Evolutionary conservation across 2,113 vertebrate species (phyloP).

Genomic region (Catharus fuscescens): DNA sequence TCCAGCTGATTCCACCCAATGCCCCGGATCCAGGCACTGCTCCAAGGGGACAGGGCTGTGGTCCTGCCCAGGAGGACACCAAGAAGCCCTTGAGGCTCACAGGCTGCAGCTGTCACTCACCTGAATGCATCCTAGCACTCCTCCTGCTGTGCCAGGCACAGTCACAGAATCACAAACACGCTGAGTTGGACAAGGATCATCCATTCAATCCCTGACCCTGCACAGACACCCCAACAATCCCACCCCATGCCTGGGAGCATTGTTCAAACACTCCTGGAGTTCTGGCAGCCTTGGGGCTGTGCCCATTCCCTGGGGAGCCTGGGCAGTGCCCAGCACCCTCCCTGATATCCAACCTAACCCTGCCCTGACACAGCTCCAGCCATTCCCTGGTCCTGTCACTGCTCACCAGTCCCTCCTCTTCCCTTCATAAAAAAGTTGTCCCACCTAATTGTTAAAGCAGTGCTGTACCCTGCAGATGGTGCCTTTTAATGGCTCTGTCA

Average conservation of each 20-base stretch:
- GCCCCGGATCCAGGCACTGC: not conserved
- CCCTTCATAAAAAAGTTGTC: not conserved
- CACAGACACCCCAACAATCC: not conserved
- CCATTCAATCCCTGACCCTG: not conserved
- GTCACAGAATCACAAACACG: not conserved
- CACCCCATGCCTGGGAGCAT: rapidly evolving
- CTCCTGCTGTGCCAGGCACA: not conserved
- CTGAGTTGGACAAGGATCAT: not conserved
- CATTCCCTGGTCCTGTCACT: not conserved
- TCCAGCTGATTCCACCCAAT: rapidly evolving
- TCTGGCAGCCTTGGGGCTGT: not conserved
- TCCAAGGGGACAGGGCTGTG: not conserved
- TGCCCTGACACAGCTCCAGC: not conserved
- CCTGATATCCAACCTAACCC: not conserved
- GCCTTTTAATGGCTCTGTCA: not conserved
- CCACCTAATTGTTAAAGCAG: not conserved
- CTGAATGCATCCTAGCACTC: rapidly evolving
- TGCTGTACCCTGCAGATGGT: not conserved
- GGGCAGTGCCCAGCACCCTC: rapidly evolving
- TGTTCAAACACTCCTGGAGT: not conserved
- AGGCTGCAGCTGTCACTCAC: not conserved
- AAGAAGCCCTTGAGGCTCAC: not conserved
- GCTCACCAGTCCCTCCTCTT: not conserved
- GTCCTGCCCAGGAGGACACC: rapidly evolving
- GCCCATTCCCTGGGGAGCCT: not conserved